Evolutionary conservation across 37 sponge, comb jelly and placozoan genomes (phyloP), one percentile per base, ranked within the genome.

Genomic region (Tethya wilhelma): DNA sequence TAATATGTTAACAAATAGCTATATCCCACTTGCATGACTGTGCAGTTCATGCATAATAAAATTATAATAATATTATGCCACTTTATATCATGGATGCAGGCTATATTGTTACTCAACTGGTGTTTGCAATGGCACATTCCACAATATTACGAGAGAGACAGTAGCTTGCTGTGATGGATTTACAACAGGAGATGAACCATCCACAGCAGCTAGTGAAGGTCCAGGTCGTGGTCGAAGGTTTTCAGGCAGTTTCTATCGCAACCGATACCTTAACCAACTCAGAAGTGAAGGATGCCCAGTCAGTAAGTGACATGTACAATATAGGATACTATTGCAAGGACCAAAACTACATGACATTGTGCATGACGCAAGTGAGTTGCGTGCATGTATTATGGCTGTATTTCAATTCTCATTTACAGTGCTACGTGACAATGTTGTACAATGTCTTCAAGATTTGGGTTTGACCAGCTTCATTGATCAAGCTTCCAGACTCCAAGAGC

Each of bases 131-230:
- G 74, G 57, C 33, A n/a, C 59, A 4, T 3, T 71, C 14, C 43
- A 8, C 12, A 71, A 81, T 34, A 20, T 69, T 17, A 58, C 81
- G 31, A 37, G 2, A 5, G 4, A 20, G 2, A 33, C 22, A 2
- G 23, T 68, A 9, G 72, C 30, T 32, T 81, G 81, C 71, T 81
- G 81, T 58, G 60, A 68, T 7, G 81, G 81, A 1, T 81, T 58
- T 70, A 63, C n/a, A n/a, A n/a, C n/a, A n/a, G n/a, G 60, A 1
- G 32, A 20, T 19, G 53, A 38, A 2, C 68, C 53, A 6, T 67
- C 68, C 25, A 23, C 23, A n/a, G n/a, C n/a, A n/a, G 20, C 22
- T 6, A 25, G 26, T 8, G 20, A 17, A 6, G 63, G 26, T 12
- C 25, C 7, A n/a, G 20, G 7, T 8, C 7, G 6, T n/a, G 63